Evolutionary conservation across 1,140 invertebrate genomes (phyloP), one percentile per base, ranked within the genome.

Genomic region (Varroa destructor): DNA sequence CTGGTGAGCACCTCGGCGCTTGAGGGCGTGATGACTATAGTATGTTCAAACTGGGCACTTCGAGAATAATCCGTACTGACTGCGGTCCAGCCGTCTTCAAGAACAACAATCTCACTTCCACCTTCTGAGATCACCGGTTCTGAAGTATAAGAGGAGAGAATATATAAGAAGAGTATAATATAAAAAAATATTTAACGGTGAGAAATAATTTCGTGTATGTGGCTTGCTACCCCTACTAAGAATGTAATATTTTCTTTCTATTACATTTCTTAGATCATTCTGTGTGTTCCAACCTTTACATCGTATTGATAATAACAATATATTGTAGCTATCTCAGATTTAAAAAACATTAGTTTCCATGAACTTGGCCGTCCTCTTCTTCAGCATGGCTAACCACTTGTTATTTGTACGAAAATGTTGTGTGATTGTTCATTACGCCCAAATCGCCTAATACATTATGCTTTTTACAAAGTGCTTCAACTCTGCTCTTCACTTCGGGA

Each of bases 41-140:
- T 96, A 77, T 96, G 91, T 81, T 97, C 93, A 74, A 86, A 88
- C 82, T 96, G 93, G 43, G 91, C 91, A 36, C 89, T 85, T 77
- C 91, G 82, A 4, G 88, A 84, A 76, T 86, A 81, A 77, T 96
- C 92, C 6, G 81, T 73, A 0, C 88, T 91, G 0, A 90, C 81
- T 6, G 87, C 86, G 1, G 92, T 95, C 92, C 92, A 96, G 0
- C 87, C 86, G 81, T 96, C 92, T 56, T 89, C 84, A 42, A 91
- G 80, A 57, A 93, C 81, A 1, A 84, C 80, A 40, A 89, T 82
- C 37, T 87, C 81, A 10, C 82, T 79, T 1, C 76, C 79, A 0
- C 92, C 91, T 76, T 91, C 85, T 36, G 85, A 85, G 36, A 96
- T 77, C 14, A 89, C 86, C n/a, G 93, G 93, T 78, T 96, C 93